Evolutionary conservation across 2,113 vertebrate genomes (phyloP), one percentile per base, ranked within the genome.

Genomic region (Muscicapa adusta): DNA sequence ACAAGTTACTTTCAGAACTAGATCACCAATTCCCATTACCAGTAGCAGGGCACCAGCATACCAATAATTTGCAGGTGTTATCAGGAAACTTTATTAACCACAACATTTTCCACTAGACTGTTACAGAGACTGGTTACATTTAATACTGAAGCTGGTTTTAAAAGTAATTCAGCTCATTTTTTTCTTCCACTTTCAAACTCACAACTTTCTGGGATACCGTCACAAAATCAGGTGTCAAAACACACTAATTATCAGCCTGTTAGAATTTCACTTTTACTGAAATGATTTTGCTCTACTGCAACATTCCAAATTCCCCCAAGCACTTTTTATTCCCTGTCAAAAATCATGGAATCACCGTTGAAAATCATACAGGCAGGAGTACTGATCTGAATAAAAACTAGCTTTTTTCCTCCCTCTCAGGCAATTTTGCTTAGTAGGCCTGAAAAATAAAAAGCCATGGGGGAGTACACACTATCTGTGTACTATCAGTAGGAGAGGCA

Each of bases 241-340:
- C 38, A 88, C 38, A 51, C 29, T 63, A 75, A 93, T 91, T 88
- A 88, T 56, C 88, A 86, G 91, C 15, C 63, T 83, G 63, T 79
- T 83, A 54, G 28, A 85, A 60, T 71, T 77, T 60, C 51, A 38
- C 34, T 83, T 79, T 31, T 66, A 75, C 78, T 76, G 74, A 80
- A 85, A 63, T 62, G 36, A 88, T 77, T 92, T 80, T 77, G 56
- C 75, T 70, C 34, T 90, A 26, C 14, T 79, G n/a, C 88, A 91
- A 73, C 72, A 93, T 77, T 60, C 58, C 10, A 23, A 73, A 83
- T 92, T 70, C 63, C 95, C 92, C 47, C 43, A 80, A 88, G 94
- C 94, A 84, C 33, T 92, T 95, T 60, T 88, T 77, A 94, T 56
- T 92, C 56, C 88, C 60, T 92, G 91, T 94, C 91, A 95, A 90